Conservation (phyloP, 2,797 vertebrate species). For the Sebastes minor region DNA sequence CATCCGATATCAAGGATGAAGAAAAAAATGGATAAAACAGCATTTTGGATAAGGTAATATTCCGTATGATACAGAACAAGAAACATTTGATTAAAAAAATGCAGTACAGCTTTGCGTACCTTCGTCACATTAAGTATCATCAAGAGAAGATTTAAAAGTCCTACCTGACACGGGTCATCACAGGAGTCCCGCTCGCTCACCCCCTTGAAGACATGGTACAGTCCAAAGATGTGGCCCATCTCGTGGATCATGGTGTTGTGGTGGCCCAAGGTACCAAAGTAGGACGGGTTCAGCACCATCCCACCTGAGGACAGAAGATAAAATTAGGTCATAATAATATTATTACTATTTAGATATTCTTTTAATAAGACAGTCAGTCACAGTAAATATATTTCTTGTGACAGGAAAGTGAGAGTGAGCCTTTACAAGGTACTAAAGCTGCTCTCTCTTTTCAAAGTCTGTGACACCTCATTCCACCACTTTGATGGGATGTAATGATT, state of each 20-base stretch:
- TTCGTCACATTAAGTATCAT: neutral
- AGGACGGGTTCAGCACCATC: conserved; percentile 93
- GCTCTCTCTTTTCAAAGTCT: neutral
- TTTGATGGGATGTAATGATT: neutral
- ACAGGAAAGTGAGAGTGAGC: neutral
- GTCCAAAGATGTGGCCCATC: conserved; percentile 94
- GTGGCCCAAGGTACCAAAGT: conserved; percentile 90
- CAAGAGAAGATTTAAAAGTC: neutral
- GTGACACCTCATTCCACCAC: neutral
- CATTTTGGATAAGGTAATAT: neutral
- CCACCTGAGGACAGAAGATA: conserved; percentile 83
- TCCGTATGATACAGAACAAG: neutral
- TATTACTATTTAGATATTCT: neutral
- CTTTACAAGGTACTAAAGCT: neutral
- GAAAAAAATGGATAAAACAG: neutral
- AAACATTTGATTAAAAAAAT: neutral
- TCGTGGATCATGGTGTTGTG: conserved; percentile 98
- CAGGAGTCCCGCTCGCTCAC: conserved; percentile 97
- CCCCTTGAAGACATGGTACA: conserved; percentile 98
- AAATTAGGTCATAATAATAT: neutral
- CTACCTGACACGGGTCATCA: conserved; percentile 93
- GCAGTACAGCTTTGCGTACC: neutral
- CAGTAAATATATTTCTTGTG: neutral
- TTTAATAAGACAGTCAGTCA: neutral
- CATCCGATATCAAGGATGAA: neutral